Evolutionary conservation across 2,888 invertebrate genomes (phyloP), one percentile per base, ranked within the genome.

Genomic region (Ophonus ardosiacus): DNA sequence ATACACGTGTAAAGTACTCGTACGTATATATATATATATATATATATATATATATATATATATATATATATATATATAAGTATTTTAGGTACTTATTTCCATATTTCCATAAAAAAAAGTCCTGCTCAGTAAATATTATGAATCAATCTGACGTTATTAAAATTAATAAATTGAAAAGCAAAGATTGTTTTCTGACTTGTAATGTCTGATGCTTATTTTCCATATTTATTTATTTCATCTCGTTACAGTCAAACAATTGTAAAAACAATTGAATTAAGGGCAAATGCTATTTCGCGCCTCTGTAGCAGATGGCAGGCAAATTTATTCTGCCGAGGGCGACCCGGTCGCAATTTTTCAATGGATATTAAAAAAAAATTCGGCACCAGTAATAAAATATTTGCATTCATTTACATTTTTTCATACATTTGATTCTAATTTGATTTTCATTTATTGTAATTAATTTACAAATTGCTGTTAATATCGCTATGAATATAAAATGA

Each of bases 281-380:
- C 63, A 21, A 63, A 10, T 63, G 18, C 10, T 63, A 63, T 21
- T 63, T 63, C 63, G 0, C 24, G 21, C 18, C 63, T 21, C 59
- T 13, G 63, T 21, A 13, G 10, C 63, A 63, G 63, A 21, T 63
- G 63, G 21, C 8, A 21, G 63, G 10, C 63, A 63, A 63, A 63
- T 63, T 63, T 63, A 63, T 63, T 63, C 63, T 63, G 63, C 21
- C 21, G 21, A 21, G 63, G 63, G 18, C 24, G 63, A 63, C 24
- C 63, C 13, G 63, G 21, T 10, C 63, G 8, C 21, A 63, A 63
- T 63, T 63, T 63, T 63, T 63, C 63, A 63, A 63, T 63, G 63
- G 63, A 63, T 63, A 63, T 63, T 63, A 63, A 63, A 63, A 63
- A 63, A 31, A 63, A 63, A 63, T 63, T 61, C 63, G 63, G 63